These are phyloP conservation scores for Drosophila acutilabella DNA, from an alignment of 2,888 invertebrate species.

Conservation along the genomic window DNA sequence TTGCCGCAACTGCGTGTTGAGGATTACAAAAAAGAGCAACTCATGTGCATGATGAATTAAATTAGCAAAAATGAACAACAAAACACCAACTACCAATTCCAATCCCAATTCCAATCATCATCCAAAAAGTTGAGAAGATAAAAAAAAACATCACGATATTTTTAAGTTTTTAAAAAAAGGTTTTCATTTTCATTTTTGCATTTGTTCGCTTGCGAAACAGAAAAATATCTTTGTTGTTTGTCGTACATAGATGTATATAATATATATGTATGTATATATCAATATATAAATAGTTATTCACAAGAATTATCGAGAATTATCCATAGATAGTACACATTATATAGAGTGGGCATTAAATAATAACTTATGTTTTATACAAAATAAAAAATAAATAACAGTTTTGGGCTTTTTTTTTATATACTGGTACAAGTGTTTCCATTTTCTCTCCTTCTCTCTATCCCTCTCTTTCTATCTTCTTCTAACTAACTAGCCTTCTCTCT, in stretches of 20 bases:
- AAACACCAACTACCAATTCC: not conserved
- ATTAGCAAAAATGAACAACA: conserved; percentile 61
- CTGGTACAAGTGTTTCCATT: conserved; percentile 70
- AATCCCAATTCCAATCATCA: conserved; percentile 9
- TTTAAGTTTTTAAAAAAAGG: conserved; percentile 73
- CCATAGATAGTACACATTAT: conserved; percentile 63
- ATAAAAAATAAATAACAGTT: conserved; percentile 80
- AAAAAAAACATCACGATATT: conserved; percentile 2
- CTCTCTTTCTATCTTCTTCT: conserved; percentile 6
- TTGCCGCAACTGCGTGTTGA: conserved; percentile 44
- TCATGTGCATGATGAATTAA: conserved; percentile 78
- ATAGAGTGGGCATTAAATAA: conserved; percentile 53
- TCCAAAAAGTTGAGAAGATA: not conserved
- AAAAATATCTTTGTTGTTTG: conserved; percentile 75
- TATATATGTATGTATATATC: conserved; percentile 53
- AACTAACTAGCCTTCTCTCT: conserved; percentile 17
- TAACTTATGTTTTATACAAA: conserved; percentile 62
- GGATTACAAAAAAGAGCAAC: conserved; percentile 75
- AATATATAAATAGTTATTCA: conserved; percentile 79
- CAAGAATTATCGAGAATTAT: conserved; percentile 73
- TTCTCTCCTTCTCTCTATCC: not conserved
- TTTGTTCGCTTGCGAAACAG: conserved; percentile 77
- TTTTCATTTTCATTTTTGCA: conserved; percentile 69
- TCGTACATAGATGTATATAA: conserved; percentile 69
- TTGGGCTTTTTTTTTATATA: conserved; percentile 66